Evolutionary conservation across 2,888 invertebrate species (phyloP), one percentile per base, ranked within the genome.

Genomic region (Euspilapteryx auroguttella): DNA sequence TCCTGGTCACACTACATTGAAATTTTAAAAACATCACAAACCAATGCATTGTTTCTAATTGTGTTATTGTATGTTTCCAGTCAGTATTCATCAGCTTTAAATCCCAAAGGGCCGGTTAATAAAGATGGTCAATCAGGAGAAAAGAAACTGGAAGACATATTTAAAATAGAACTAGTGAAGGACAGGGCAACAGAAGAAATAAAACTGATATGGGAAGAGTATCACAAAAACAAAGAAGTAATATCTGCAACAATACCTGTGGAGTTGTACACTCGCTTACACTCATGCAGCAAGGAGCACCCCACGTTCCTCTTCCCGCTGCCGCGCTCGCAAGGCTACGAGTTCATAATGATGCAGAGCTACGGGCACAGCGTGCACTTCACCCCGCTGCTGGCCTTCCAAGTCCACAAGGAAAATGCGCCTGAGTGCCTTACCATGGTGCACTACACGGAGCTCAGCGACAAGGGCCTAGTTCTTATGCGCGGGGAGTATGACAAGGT

Each of bases 351-450:
- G 73, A 73, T 83, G 28, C 92, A 93, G 52, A 87, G 83, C 52
- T 65, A 79, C 22, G 81, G 80, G 2, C 83, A 87, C 38, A 75
- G 85, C 25, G 81, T 88, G 12, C 91, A 93, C 52, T 90, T 93
- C 52, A 93, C 93, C 2, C 89, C 93, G 0, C 63, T 94, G 6
- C 66, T 92, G 21, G 89, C 89, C 44, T 94, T 86, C 57, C 93
- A 93, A 79, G 86, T 86, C 2, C 90, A 92, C 46, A 86, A 87
- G 46, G 93, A 92, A 58, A 91, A 92, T 63, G 89, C 93, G 0
- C 92, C 93, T 0, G 92, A 92, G 55, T 91, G 91, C 50, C 69
- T 94, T 14, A 88, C 86, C 2, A 73, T 93, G 46, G 79, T 82
- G 2, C 87, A 92, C 55, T 94, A 88, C 44, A 81, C 83, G 0